Evolutionary conservation across 2,113 vertebrate species (phyloP), one percentile per base, ranked within the genome.

Genomic region (Ameiurus melas): DNA sequence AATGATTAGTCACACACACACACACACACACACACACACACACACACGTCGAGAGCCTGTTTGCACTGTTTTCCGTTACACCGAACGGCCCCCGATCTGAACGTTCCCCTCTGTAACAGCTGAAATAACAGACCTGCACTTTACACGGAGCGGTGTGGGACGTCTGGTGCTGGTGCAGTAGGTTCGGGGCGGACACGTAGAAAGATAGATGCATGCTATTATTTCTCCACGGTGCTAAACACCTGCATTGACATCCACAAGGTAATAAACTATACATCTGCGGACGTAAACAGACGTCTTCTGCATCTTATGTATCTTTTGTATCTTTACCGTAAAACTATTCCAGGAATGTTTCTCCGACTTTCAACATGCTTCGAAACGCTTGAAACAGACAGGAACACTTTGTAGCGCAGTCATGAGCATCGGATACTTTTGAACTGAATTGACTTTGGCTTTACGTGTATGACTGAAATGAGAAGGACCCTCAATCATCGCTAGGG

Each of bases 61-160:
- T 19, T 16, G 6, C 53, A 16, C 27, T n/a, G 10, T 27, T 84
- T 84, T 53, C 47, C 75, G 16, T 84, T 51, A 19, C 19, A 66
- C 62, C 30, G 43, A 68, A 30, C 78, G 4, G 8, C 60, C 27
- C 12, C 39, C n/a, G 60, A 84, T 84, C 64, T 60, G 14, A 84
- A 66, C 47, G 82, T 68, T 66, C 25, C 19, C 39, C 36, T n/a
- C n/a, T n/a, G 83, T 66, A 85, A 71, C 71, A 86, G 55, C 70
- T 77, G 55, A 47, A 86, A 60, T 13, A 82, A 60, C 30, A 57
- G 55, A 60, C 53, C 22, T 30, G 33, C 17, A 71, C 66, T 85
- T 66, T 82, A 36, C 70, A 19, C n/a, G 53, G 51, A 39, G 33
- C 68, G 19, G 30, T 39, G 10, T 36, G n/a, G 36, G 30, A 77